Base-by-base conservation (phyloP, 2,888 invertebrate genomes). In the Saturnia pavonia region DNA sequence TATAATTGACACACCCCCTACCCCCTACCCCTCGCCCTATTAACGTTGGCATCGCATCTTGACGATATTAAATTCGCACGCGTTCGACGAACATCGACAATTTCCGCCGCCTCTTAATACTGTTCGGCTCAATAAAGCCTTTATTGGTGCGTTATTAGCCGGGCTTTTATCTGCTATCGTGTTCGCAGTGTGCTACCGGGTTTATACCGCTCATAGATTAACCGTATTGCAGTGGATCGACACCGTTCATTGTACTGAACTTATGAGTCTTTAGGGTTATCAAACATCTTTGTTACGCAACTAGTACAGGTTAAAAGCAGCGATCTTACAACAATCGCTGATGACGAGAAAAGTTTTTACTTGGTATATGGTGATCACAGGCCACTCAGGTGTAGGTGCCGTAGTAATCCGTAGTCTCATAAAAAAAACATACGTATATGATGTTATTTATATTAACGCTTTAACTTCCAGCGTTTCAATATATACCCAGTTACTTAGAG, bases 91-190 rank as follows among this genome's bases (percentile, higher is more conserved):
- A 78, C 80, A 82, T 81, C 82, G 77, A 76, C 72, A 73, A 75
- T 83, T 84, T 80, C 78, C 82, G 82, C 72, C 83, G 82, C 80
- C 80, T 80, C 78, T 80, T 83, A 81, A 84, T 84, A 80, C 85
- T 76, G 79, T 82, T 82, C 83, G 78, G 83, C 86, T 84, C 86
- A 85, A 86, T 86, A 85, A 85, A 84, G 85, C 75, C 82, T 84
- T 85, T 85, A 85, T 85, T 85, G 82, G 83, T 74, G 74, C 80
- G 80, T 84, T 85, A 85, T 85, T 85, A 85, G 83, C 80, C 77
- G 76, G 79, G 80, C 85, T 84, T 84, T 85, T 85, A 85, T 83
- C 85, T 85, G 79, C 80, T 77, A 78, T 81, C 80, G 78, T 83
- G 82, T 83, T 82, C 83, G 75, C 78, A 87, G 88, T 88, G 86